Percentiles rank a stretch among this genome's conserved stretches.
Evolutionary conservation across 2,797 vertebrate species (phyloP).

Genomic region (Falco concolor): DNA sequence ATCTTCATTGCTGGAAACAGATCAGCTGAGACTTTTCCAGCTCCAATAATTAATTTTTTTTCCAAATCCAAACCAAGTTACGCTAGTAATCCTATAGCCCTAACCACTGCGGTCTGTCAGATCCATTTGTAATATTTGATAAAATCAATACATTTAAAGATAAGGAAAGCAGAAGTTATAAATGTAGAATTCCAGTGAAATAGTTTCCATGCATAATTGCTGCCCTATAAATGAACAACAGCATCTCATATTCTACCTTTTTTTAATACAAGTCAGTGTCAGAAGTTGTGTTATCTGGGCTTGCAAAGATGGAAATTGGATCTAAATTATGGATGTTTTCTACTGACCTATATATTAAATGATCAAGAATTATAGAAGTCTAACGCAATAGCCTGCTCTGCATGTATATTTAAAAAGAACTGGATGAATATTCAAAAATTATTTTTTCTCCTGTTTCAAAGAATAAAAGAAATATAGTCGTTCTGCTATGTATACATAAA

Average conservation of each 20-base stretch:
- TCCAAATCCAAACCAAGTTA: background rate
- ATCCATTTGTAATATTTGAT: background rate
- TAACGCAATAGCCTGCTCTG: background rate
- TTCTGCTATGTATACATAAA: background rate
- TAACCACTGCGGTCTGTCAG: background rate
- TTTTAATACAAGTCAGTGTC: background rate
- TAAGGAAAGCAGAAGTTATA: slow-evolving; percentile 2
- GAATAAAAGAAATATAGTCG: background rate
- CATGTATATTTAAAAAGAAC: slow-evolving; percentile 19
- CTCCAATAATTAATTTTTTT: background rate
- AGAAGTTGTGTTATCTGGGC: background rate
- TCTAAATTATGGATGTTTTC: slow-evolving; percentile 34
- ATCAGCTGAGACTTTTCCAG: background rate
- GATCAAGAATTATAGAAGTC: background rate
- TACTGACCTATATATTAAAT: slow-evolving; percentile 21
- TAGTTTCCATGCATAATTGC: background rate
- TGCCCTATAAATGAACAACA: slow-evolving; percentile 7
- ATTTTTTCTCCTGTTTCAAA: background rate
- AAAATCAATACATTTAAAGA: background rate
- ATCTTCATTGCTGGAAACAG: background rate
- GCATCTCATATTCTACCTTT: background rate
- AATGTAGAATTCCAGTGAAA: background rate
- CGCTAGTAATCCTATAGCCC: background rate
- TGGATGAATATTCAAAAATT: background rate
- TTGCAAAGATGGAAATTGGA: slow-evolving; percentile 15